Evolutionary conservation across 2,888 invertebrate genomes (phyloP), one percentile per base, ranked within the genome.

Genomic region (Galerucella pusilla): DNA sequence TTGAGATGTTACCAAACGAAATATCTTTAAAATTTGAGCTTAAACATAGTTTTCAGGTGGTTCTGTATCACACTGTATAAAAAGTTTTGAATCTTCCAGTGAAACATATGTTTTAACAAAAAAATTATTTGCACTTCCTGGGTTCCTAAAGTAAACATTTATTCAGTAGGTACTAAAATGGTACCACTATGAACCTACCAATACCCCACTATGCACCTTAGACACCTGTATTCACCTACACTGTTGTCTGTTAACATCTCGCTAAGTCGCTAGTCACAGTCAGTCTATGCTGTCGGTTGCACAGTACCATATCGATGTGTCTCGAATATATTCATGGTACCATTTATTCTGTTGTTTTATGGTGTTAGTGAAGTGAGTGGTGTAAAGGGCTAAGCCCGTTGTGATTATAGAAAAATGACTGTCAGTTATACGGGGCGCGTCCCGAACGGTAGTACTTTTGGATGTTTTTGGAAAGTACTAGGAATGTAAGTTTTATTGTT

Each of bases 401-500:
- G 76, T 74, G 78, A 75, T 73, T 61, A 63, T 20, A 42, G 5
- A 64, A 80, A 72, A 45, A 96, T 96, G 96, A 96, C 96, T 85
- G 93, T 96, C 86, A 95, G 96, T 75, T 96, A 96, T 89, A 94
- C 95, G 84, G 94, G 95, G 85, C 94, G 95, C 89, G 96, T 96
- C 85, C 96, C 96, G 81, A 96, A 96, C 88, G 96, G 96, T 86
- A 96, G 96, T 90, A 94, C 94, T 89, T 96, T 96, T 87, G 96
- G 96, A 86, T 96, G 96, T 89, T 96, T 96, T 90, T 96, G 96
- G 96, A 93, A 94, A 90, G 85, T 85, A 49, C 78, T 85, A n/a
- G 84, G 84, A 81, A 83, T 85, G 85, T 85, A 82, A 85, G 85
- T 84, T 71, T 74, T 66, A 35, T 52, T 71, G 45, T 74, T 49